Percentiles rank a stretch among this genome's conserved stretches.
Evolutionary conservation across 2,797 vertebrate genomes (phyloP).

Genomic region (Oceanodroma leucorhoa): DNA sequence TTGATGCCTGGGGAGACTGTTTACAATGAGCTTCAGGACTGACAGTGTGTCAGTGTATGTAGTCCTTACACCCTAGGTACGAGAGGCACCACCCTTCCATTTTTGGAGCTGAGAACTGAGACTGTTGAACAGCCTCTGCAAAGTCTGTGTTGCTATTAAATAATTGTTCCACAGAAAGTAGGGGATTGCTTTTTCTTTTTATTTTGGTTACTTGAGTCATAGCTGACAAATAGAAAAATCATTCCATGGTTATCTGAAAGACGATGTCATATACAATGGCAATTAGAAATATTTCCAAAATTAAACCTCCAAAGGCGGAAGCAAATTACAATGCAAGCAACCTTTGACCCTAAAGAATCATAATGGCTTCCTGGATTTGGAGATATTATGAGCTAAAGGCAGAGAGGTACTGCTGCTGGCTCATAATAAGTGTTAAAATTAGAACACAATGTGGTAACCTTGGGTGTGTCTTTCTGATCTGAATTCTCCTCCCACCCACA

Average conservation of each 20-base stretch:
- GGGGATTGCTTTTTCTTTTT: conserved; percentile 30
- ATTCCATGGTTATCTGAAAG: conserved; percentile 70
- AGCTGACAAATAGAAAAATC: conserved; percentile 69
- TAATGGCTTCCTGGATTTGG: conserved; percentile 82
- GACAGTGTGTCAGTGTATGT: background rate
- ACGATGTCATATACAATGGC: conserved; percentile 74
- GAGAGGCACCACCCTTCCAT: background rate
- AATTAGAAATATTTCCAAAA: conserved; percentile 77
- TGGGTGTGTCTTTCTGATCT: conserved; percentile 62
- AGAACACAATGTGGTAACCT: conserved; percentile 90
- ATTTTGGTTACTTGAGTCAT: conserved; percentile 41
- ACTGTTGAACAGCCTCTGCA: background rate
- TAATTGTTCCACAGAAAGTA: conserved; percentile 59
- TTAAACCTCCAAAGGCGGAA: conserved; percentile 92
- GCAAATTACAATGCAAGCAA: conserved; percentile 89
- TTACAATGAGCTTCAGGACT: background rate
- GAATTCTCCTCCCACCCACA: conserved; percentile 65
- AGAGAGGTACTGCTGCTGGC: conserved; percentile 51
- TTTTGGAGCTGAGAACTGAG: conserved; percentile 15
- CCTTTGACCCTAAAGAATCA: conserved; percentile 88
- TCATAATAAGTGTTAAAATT: conserved; percentile 88
- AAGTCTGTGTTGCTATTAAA: background rate
- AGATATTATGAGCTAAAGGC: conserved; percentile 73
- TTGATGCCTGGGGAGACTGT: background rate
- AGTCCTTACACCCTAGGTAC: background rate